Conservation (phyloP, 2,113 vertebrate genomes). For the Phoenicopterus ruber region DNA sequence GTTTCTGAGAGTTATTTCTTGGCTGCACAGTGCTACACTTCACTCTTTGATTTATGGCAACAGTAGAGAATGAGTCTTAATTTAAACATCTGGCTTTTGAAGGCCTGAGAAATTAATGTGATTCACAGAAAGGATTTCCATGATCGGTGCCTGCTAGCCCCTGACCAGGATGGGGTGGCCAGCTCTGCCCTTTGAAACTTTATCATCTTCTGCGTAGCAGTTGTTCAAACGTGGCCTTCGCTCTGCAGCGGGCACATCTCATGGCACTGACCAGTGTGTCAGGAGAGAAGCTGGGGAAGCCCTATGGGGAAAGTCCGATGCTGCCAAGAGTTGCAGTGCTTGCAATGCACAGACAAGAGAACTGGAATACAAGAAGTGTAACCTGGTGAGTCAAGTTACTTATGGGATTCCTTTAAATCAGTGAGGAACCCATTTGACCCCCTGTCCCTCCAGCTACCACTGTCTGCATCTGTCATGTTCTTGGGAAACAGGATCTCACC, state of each 20-base stretch:
- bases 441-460: background rate
- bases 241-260: rapidly evolving
- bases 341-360: background rate
- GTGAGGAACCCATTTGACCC: rapidly evolving
- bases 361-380: background rate
- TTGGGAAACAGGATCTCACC: background rate
- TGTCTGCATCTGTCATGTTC: background rate
- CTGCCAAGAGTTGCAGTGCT: background rate
- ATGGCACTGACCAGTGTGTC: rapidly evolving
- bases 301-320: rapidly evolving
- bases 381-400: background rate
- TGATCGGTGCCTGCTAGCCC: background rate
- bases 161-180: background rate
- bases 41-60: background rate
- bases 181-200: background rate
- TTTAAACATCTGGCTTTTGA: background rate
- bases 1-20: background rate
- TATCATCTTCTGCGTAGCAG: background rate
- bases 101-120: background rate
- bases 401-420: background rate
- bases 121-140: background rate
- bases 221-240: background rate
- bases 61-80: background rate
- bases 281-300: background rate
- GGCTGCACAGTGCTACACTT: background rate